Base-by-base conservation (phyloP, 23 tunicate species). In the Ciona savignyi region DNA sequence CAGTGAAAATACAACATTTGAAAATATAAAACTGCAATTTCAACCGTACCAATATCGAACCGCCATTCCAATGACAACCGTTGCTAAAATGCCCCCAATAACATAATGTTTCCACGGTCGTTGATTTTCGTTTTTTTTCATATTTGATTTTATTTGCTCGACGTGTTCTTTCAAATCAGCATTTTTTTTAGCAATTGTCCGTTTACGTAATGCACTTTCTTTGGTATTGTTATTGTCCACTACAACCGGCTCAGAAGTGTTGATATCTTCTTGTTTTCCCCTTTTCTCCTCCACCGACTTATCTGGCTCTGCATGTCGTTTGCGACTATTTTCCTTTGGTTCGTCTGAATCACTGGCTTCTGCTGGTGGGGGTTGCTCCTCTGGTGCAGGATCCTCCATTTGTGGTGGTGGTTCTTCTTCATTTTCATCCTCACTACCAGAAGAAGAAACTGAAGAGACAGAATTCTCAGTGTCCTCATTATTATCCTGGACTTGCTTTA, bases 61-160 rank as follows among this genome's bases (percentile, higher is more conserved):
- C 21, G 81, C 88, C 28, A 73, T 33, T 27, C 81, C 75, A 6
- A 75, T 77, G 15, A 78, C 64, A 25, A 83, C 70, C 28, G 62
- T 33, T 63, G 78, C 70, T 24, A 83, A 60, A 22, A 73, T 29
- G 1, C 88, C 88, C 25, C 81, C 81, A 25, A 83, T 60, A 69
- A 83, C 27, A 60, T 83, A 83, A 1, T 66, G 77, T 68, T 30
- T 60, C 88, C 88, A 83, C 22, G 81, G 24, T 6, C 62, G 26
- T 29, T 23, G 33, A 29, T 76, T 76, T 2, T 76, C 70, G 31
- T 62, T 69, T 29, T 23, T 19, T 61, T 76, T 67, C 88, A 83
- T 83, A 33, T 75, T 83, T 23, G 66, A 42, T 62, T 76, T 76
- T 25, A 83, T 70, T 29, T 76, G 66, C 25, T 69, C 78, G 34